Base-by-base conservation (phyloP, 2,797 vertebrate species). In the Helarctos malayanus region DNA sequence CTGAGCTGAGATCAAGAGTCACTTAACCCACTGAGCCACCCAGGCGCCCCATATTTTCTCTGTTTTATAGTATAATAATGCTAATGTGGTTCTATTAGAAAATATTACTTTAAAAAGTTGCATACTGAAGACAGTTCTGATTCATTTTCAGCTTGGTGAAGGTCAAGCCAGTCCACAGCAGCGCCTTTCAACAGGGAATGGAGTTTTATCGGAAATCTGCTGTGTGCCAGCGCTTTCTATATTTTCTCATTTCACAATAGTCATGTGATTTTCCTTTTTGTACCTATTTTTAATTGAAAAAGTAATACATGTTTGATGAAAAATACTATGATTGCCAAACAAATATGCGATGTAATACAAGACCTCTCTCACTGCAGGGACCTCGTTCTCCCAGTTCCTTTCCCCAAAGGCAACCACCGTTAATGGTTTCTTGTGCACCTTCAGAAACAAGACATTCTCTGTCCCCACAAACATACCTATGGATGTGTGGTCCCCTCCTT, bases 81-180 rank as follows among this genome's bases (percentile, higher is more conserved):
- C 75, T 89, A 52, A 89, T n/a, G 82, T 45, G 38, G 27, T 59
- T 82, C 47, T 32, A 78, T 14, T 59, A 54, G 71, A 81, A 84
- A 85, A 38, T 21, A 10, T 49, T 90, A 75, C 88, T 96, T 94
- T 63, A 69, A 82, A 91, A 88, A 54, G 29, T 68, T 32, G 29
- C 21, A 23, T 27, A 57, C 47, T 52, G 69, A 61, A 57, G 78
- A 68, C 29, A 38, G 45, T 35, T 69, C 25, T 5, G 35, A 59
- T 73, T 27, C 49, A 45, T 68, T 59, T 79, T 49, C 38, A 41
- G 61, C 15, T n/a, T 81, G 85, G 47, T 23, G 76, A 90, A 89
- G 56, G 63, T 41, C n/a, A 32, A 25, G 71, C 32, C 52, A 52
- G 54, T 25, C 21, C 38, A n/a, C 25, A 15, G 13, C 21, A 52